Base-by-base conservation (phyloP, 2,113 vertebrate genomes). In the Psettodes erumei region DNA sequence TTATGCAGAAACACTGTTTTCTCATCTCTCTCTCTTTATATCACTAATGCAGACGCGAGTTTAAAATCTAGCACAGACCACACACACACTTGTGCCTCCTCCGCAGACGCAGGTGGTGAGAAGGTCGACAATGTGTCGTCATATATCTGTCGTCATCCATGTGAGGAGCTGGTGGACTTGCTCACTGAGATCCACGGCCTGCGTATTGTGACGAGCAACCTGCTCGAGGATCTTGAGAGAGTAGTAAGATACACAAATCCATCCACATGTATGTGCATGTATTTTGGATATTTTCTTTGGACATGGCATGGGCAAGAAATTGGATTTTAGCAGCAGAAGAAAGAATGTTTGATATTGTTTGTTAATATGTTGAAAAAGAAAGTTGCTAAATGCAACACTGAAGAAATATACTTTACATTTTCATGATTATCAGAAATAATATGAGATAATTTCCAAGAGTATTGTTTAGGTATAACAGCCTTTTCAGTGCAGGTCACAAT, bases 151-250 rank as follows among this genome's bases (percentile, higher is more conserved):
- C 95, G 94, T 43, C 96, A 92, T 35, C 97, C 97, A 0, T 99
- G 98, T 2, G 96, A 97, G 25, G 97, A 99, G 33, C 91, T 99
- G 87, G 85, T 94, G 30, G 92, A 84, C 0, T 93, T 98, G 92
- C 91, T 97, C 81, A 93, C 93, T 0, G 97, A 99, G 84, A 95
- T 99, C 48, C 93, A 96, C 0, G 96, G 96, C n/a, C 91, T 99
- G 50, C 94, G 95, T 0, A 88, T 95, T 0, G 88, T 97, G 27
- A 97, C 99, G 58, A 93, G 92, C 77, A 95, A 94, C 84, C 94
- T 99, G 40, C 94, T 94, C 4, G 96, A 96, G 47, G 96, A 95
- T 60, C 94, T 99, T 72, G 94, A 95, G 21, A 96, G 89, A 95
- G 95, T 98, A 90, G 98, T 98, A 86, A 82, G 96, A 94, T 43